Conservation (phyloP, 1,140 invertebrate genomes). For the Anastatus disparis region DNA sequence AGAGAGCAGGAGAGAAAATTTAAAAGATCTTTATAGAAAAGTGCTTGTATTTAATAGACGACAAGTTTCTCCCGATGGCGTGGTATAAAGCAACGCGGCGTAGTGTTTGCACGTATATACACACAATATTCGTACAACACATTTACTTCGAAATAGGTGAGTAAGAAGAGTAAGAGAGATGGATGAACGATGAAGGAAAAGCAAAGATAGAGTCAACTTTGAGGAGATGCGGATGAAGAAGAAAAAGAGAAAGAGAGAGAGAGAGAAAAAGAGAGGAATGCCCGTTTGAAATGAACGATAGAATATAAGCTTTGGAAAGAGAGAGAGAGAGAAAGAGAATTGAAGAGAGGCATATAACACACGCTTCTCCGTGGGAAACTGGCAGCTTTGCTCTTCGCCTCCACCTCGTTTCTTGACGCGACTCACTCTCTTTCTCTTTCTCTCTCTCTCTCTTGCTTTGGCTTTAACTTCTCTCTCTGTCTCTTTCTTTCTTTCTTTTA, state of each 20-base stretch:
- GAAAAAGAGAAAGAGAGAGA: not conserved
- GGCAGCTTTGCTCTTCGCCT: constrained; percentile 6
- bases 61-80: not conserved
- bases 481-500: too few species aligned
- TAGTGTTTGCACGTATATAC: too few species aligned
- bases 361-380: constrained; percentile 32
- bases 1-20: not conserved
- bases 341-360: constrained; percentile 18
- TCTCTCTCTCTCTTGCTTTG: constrained; percentile 9
- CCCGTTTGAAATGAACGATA: not conserved
- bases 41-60: not conserved
- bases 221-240: not conserved
- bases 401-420: constrained; percentile 27
- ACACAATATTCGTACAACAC: too few species aligned
- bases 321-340: constrained; percentile 5
- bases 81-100: not conserved
- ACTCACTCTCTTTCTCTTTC: constrained; percentile 11
- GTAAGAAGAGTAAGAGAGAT: not conserved
- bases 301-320: not conserved
- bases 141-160: constrained; percentile 28
- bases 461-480: not conserved
- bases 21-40: not conserved
- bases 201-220: not conserved
- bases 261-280: not conserved
- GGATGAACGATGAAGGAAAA: not conserved